Evolutionary conservation across 2,888 invertebrate genomes (phyloP).

Genomic region (Lasioglossum vierecki): DNA sequence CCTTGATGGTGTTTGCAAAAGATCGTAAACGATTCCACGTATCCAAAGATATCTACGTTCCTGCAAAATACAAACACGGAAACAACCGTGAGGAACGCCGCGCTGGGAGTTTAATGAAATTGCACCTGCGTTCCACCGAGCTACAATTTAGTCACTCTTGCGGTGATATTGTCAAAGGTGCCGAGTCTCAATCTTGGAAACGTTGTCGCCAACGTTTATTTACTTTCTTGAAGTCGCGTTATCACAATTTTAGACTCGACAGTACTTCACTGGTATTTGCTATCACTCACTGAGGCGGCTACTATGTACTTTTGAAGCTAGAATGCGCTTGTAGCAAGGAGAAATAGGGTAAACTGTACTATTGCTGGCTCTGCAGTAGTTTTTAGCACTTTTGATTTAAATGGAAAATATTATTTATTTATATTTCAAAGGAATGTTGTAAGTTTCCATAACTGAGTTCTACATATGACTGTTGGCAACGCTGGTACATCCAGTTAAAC

Average conservation of each 20-base stretch:
- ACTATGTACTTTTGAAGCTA: not conserved
- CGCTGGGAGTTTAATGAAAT: conserved; percentile 2
- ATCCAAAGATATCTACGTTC: conserved; percentile 25
- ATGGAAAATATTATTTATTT: no score
- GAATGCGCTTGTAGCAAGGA: not conserved
- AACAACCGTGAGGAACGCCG: conserved; percentile 7
- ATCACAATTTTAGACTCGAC: not conserved
- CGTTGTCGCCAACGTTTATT: not conserved
- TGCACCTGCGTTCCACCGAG: not conserved
- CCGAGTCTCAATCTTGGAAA: not conserved
- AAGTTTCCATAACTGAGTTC: no score
- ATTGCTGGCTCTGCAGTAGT: no score
- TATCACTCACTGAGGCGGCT: no score
- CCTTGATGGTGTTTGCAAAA: conserved; percentile 46
- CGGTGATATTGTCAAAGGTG: not conserved
- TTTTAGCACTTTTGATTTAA: no score
- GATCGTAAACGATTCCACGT: conserved; percentile 29
- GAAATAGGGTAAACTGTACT: no score
- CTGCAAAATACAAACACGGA: conserved; percentile 34
- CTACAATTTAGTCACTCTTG: not conserved
- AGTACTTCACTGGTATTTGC: not conserved
- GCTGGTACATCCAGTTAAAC: no score
- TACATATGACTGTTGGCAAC: no score
- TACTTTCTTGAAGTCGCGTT: not conserved
- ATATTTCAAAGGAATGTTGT: no score